These are phyloP conservation scores for Dendronephthya gigantea DNA, from an alignment of 64 coral and sea anemone species.

Conservation along the genomic window DNA sequence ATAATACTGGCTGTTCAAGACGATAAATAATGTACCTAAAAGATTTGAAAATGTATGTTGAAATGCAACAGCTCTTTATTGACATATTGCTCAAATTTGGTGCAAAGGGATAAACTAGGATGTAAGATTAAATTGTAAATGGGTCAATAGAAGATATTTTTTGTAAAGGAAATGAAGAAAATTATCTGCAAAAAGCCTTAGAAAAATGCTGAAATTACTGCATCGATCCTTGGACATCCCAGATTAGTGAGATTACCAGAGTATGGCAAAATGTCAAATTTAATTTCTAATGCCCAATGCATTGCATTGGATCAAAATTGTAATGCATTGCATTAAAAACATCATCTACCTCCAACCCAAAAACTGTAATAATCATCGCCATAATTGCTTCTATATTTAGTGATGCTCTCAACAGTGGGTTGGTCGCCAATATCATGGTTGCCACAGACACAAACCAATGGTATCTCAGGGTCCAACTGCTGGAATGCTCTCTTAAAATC, in stretches of 20 bases:
- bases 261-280: no score
- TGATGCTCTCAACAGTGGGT: conserved; percentile 57
- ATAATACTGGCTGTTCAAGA: conserved; percentile 90
- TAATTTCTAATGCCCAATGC: background rate
- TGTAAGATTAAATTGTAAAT: no score
- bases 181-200: no score
- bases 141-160: no score
- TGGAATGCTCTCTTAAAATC: conserved; percentile 86
- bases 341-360: conserved; percentile 86
- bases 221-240: no score
- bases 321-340: no score
- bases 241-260: no score
- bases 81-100: background rate
- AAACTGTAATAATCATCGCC: conserved; percentile 91
- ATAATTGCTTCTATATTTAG: conserved; percentile 76
- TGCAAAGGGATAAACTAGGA: no score
- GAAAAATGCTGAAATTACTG: no score
- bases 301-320: background rate
- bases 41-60: background rate
- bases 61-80: background rate
- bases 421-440: conserved; percentile 84
- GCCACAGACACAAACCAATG: conserved; percentile 81
- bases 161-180: no score
- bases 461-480: conserved; percentile 72
- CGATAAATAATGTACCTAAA: conserved; percentile 86